Base-by-base conservation (phyloP, 53 echinoderm and acorn worm species). In the Stichopus horrens region DNA sequence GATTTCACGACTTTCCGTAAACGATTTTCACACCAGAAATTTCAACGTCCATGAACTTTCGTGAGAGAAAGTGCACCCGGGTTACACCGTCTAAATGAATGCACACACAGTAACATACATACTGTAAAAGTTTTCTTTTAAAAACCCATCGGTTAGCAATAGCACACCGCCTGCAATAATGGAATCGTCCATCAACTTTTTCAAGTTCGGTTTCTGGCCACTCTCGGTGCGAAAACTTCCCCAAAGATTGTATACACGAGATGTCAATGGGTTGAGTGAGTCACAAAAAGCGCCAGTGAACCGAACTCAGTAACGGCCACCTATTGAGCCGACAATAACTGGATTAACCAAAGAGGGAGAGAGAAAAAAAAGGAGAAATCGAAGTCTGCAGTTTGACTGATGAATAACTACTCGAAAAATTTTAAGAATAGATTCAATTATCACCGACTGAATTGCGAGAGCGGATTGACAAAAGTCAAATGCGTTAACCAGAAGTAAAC, bases 351-450 rank as follows among this genome's bases (percentile, higher is more conserved):
- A 55, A n/a, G 11, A 37, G 9, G 20, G 52, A 75, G 9, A 52
- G 75, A 37, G 16, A 52, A 37, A 37, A 37, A 37, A 37, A 2
- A 75, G 21, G 52, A n/a, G 23, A 79, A 55, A 79, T 55, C 79
- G 79, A 79, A 79, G 55, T 5, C 79, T 11, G 18, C 79, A 52
- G 53, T 53, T 19, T 10, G 19, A 78, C 53, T 11, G 79, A 79
- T 54, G 79, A 53, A 63, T 63, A 63, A 63, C 63, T 63, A 13
- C 16, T 63, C 16, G 63, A 63, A 63, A 63, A 63, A 10, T 16
- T 63, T 63, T 63, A 63, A 79, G 79, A 79, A 79, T 79, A 53
- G 79, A 79, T 79, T 79, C 79, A 79, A 79, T 79, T 79, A 79
- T 79, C 79, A 53, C 79, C 79, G 79, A 9, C n/a, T 53, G 79